These are phyloP conservation scores for Oryctes rhinoceros DNA, from an alignment of 1,140 invertebrate species.

Conservation along the genomic window DNA sequence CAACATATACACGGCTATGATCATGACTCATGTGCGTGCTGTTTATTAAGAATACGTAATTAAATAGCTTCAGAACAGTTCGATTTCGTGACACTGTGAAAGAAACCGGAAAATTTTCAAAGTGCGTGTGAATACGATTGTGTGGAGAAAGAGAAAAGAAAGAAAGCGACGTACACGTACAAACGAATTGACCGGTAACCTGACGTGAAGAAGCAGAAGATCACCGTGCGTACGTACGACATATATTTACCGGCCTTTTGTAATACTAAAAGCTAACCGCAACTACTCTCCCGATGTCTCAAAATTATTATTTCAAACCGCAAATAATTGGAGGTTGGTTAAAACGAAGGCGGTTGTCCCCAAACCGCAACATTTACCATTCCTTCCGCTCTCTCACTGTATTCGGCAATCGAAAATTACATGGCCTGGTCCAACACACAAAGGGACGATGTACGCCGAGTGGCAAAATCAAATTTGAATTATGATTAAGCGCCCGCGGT, in stretches of 20 bases:
- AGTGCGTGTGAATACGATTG: neutral
- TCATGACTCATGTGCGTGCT: constrained; percentile 26
- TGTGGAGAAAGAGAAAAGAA: neutral
- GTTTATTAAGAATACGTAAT: constrained; percentile 22
- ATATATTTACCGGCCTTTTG: constrained; percentile 15
- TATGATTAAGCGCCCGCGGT: constrained; percentile 17
- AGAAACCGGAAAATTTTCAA: neutral
- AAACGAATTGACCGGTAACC: neutral
- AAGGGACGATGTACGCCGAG: neutral
- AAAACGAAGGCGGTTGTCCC: constrained; percentile 34
- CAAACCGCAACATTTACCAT: constrained; percentile 29
- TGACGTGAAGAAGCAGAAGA: neutral
- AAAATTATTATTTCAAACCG: constrained; percentile 31
- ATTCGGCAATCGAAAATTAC: constrained; percentile 30
- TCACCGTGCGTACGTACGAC: neutral
- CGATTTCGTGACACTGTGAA: constrained; percentile 21
- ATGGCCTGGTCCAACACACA: neutral
- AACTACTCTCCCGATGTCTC: constrained; percentile 21
- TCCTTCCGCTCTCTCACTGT: neutral
- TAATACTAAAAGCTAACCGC: constrained; percentile 34
- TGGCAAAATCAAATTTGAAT: constrained; percentile 33
- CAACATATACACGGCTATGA: neutral
- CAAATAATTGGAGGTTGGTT: constrained; percentile 36
- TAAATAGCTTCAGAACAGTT: constrained; percentile 23
- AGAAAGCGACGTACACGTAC: neutral